Evolutionary conservation across 2,888 invertebrate genomes (phyloP).

Genomic region (Pelosia muscerda): DNA sequence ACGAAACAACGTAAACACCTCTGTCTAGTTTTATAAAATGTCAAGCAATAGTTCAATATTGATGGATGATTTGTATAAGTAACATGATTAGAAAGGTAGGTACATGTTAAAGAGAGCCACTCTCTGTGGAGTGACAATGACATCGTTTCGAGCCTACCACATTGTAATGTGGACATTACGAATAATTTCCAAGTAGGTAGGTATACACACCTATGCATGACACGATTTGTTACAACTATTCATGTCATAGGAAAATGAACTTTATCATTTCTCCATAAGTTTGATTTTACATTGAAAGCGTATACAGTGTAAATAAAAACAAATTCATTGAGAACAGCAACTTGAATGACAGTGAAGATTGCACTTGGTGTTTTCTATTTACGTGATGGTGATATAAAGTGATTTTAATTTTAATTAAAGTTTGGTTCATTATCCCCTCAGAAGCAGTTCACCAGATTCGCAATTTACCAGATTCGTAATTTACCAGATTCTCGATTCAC

Average conservation of each 20-base stretch:
- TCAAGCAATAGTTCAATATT: slow-evolving; percentile 32
- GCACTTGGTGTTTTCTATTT: slow-evolving; percentile 32
- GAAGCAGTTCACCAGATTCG: too few relatives aligned
- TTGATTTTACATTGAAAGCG: neutral
- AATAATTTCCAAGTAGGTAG: slow-evolving; percentile 42
- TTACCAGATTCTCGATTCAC: too few relatives aligned
- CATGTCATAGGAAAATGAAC: slow-evolving; percentile 30
- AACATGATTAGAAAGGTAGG: slow-evolving; percentile 51
- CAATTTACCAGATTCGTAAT: too few relatives aligned
- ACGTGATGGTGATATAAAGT: slow-evolving; percentile 2
- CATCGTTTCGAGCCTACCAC: slow-evolving; percentile 52
- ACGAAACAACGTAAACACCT: slow-evolving; percentile 2
- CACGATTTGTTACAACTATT: slow-evolving; percentile 40
- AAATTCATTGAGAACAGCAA: slow-evolving; percentile 40
- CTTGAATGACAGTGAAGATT: slow-evolving; percentile 49
- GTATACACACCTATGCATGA: slow-evolving; percentile 37
- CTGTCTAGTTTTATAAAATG: slow-evolving; percentile 5
- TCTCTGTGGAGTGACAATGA: slow-evolving; percentile 55
- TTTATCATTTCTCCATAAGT: slow-evolving; percentile 20
- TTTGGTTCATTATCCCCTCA: slow-evolving; percentile 3
- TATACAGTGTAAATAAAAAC: slow-evolving; percentile 19
- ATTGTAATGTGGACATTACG: slow-evolving; percentile 41
- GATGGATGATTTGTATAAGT: slow-evolving; percentile 40
- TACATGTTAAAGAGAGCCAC: slow-evolving; percentile 45
- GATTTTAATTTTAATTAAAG: neutral